Conservation (phyloP, 2,888 invertebrate species). For the Archips xylosteana region DNA sequence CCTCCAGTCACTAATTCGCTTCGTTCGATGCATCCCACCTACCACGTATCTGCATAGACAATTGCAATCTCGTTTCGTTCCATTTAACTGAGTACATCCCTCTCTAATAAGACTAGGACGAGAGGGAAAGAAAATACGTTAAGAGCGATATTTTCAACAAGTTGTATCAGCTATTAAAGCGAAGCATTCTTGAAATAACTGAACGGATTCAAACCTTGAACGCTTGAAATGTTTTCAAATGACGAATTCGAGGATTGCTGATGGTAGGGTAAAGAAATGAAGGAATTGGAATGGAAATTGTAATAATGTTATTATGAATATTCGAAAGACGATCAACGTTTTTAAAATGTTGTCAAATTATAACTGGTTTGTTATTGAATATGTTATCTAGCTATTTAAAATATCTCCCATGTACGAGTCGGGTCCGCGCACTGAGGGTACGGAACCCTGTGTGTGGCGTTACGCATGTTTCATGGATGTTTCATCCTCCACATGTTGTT, state of each 20-base stretch:
- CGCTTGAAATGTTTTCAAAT: constrained; percentile 29
- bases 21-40: constrained; percentile 26
- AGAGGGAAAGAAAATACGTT: not conserved
- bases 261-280: constrained; percentile 19
- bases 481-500: too few relatives aligned
- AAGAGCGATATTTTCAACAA: not conserved
- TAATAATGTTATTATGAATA: not conserved
- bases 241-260: constrained; percentile 29
- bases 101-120: not conserved
- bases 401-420: too few relatives aligned
- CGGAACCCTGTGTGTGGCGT: too few relatives aligned
- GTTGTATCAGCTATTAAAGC: not conserved
- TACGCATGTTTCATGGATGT: too few relatives aligned
- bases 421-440: too few relatives aligned
- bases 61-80: not conserved
- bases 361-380: too few relatives aligned
- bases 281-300: not conserved
- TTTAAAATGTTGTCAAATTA: not conserved
- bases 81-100: not conserved
- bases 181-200: constrained; percentile 18
- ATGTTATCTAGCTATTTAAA: too few relatives aligned
- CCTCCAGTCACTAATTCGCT: constrained; percentile 29
- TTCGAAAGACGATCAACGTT: not conserved
- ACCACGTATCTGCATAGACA: constrained; percentile 22
- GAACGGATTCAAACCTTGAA: constrained; percentile 15